Conservation (phyloP, 1,140 invertebrate genomes). For the Megathymus violae region DNA sequence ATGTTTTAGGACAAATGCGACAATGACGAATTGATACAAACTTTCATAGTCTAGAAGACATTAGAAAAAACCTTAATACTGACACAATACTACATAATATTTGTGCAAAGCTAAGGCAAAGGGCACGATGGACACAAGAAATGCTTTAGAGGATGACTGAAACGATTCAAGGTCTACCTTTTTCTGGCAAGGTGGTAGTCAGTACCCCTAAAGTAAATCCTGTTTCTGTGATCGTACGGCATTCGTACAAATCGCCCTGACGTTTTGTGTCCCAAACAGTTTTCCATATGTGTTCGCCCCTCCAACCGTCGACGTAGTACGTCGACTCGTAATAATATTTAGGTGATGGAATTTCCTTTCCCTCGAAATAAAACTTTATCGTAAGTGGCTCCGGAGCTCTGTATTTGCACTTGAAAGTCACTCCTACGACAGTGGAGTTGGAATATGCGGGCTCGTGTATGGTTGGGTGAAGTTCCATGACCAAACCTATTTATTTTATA, state of each 20-base stretch:
- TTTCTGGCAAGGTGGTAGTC: conserved; percentile 64
- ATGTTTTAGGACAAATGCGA: background rate
- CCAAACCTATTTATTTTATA: conserved; percentile 55
- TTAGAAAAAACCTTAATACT: background rate
- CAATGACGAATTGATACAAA: background rate
- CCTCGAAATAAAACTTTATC: conserved; percentile 65
- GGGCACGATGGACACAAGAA: background rate
- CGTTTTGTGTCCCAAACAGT: conserved; percentile 60
- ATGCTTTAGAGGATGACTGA: conserved; percentile 6
- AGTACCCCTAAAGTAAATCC: conserved; percentile 68
- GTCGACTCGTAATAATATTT: conserved; percentile 60
- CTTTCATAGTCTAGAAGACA: conserved; percentile 1
- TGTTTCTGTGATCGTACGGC: conserved; percentile 61
- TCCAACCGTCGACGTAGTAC: conserved; percentile 60
- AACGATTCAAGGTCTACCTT: conserved; percentile 53
- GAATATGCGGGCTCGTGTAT: conserved; percentile 48
- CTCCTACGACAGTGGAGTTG: conserved; percentile 43
- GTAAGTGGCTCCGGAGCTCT: conserved; percentile 65
- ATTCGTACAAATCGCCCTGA: conserved; percentile 60
- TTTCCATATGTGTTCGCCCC: conserved; percentile 57
- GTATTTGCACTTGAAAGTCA: conserved; percentile 71
- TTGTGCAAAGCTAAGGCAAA: conserved; percentile 27
- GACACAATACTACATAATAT: conserved; percentile 1
- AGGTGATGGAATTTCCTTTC: conserved; percentile 46
- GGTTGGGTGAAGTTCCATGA: conserved; percentile 73